These are phyloP conservation scores for Plebejus anna DNA, from an alignment of 2,888 invertebrate species.

Conservation along the genomic window DNA sequence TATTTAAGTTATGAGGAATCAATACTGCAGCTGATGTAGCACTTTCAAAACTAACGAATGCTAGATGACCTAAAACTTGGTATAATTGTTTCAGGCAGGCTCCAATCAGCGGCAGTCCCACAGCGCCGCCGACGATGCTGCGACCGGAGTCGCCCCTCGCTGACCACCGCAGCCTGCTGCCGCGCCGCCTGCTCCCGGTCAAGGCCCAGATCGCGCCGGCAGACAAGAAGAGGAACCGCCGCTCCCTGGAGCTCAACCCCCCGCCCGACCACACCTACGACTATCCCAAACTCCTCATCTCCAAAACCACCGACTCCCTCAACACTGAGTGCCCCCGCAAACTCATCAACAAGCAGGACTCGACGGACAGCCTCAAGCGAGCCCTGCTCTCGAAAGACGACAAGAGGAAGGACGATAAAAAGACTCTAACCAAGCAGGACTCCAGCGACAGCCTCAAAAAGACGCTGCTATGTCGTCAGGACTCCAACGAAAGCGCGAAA, in stretches of 20 bases:
- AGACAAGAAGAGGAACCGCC: conserved; percentile 70
- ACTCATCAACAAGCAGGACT: conserved; percentile 69
- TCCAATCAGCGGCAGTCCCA: conserved; percentile 55
- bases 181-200: conserved; percentile 68
- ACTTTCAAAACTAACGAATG: too few relatives aligned
- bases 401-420: conserved; percentile 65
- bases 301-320: conserved; percentile 73
- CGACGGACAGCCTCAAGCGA: conserved; percentile 67
- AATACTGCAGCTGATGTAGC: too few relatives aligned
- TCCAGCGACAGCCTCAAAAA: conserved; percentile 71
- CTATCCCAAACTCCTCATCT: conserved; percentile 72
- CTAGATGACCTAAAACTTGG: too few relatives aligned
- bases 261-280: conserved; percentile 65
- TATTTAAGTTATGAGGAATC: too few relatives aligned
- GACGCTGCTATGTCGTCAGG: conserved; percentile 62
- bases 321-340: conserved; percentile 73
- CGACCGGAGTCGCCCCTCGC: conserved; percentile 77
- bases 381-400: conserved; percentile 67
- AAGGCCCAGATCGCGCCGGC: conserved; percentile 72
- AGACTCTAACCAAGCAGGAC: conserved; percentile 63
- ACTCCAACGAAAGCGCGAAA: conserved; percentile 69
- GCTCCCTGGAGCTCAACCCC: conserved; percentile 73
- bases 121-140: conserved; percentile 68
- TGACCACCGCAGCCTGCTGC: conserved; percentile 75
- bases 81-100: conserved; percentile 55